phyloP scores from a whole-genome alignment of 2,113 vertebrate species.

The Sturnus vulgaris region DNA sequence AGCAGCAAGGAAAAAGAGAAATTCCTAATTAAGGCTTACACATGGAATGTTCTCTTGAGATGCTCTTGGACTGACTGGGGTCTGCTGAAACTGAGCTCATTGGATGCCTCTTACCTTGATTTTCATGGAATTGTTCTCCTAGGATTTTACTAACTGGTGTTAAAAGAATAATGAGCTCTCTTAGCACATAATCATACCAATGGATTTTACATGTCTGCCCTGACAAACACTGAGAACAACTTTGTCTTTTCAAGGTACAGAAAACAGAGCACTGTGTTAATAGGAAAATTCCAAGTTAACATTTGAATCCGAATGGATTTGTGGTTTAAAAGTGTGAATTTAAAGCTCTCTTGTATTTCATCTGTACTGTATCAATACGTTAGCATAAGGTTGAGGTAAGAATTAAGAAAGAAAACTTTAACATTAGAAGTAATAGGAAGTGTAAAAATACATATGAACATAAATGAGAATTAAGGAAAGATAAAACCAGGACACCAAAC shows the following conservation, averaged over 20 bases:
- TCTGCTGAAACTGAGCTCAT: not conserved
- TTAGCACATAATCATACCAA: not conserved
- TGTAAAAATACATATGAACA: slow-evolving; percentile 31
- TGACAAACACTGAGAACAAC: not conserved
- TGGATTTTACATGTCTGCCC: not conserved
- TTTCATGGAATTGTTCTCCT: not conserved
- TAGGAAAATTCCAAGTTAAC: not conserved
- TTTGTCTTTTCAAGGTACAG: not conserved
- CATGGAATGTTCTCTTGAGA: not conserved
- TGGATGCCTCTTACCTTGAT: not conserved
- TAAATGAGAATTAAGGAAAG: not conserved
- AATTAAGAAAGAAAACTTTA: slow-evolving; percentile 20
- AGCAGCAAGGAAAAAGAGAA: not conserved
- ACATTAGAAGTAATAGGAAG: not conserved
- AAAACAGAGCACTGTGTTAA: not conserved
- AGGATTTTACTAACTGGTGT: not conserved
- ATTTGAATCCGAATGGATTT: not conserved
- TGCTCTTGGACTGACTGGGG: not conserved
- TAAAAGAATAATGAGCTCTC: not conserved
- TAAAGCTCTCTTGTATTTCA: not conserved
- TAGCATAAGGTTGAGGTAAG: not conserved
- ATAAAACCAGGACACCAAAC: slow-evolving; percentile 2
- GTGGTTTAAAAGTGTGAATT: not conserved
- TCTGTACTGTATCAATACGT: rapidly evolving
- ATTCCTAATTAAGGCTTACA: not conserved